Evolutionary conservation across 1,140 invertebrate genomes (phyloP), one percentile per base, ranked within the genome.

Genomic region (Heliconius congener): DNA sequence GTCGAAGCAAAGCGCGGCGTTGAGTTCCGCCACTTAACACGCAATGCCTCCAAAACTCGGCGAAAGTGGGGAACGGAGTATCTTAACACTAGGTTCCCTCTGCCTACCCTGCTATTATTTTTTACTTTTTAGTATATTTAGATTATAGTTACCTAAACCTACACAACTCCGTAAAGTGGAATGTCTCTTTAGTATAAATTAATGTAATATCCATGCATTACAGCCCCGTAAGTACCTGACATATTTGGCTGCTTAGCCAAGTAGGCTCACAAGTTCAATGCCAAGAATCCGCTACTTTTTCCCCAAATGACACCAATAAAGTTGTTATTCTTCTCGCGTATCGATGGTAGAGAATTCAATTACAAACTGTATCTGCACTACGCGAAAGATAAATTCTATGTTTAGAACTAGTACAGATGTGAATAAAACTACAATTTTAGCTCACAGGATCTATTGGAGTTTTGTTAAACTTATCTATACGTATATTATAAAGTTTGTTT

Each of bases 191-290:
- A 57, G 78, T 72, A 76, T 80, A 80, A 57, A 50, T 80, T 74
- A 81, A 81, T 73, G 60, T 9, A 34, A 77, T 71, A 77, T 74
- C 71, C 55, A 77, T 74, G 42, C 42, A 72, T 80, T 73, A 60
- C 34, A 73, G 52, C 27, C 39, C 76, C 75, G 79, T 77, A 78
- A 72, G 72, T 34, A 71, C 23, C 18, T 81, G 84, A 83, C 85
- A 86, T 82, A 88, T 90, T 93, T 91, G 90, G 91, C 88, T 39
- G 50, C 57, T 77, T 39, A 11, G 91, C 90, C 91, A 93, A 93
- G 88, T 91, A 86, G 89, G 88, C 76, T 76, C 66, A 37, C 88
- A 91, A 91, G 88, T 91, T 91, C 88, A 89, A 86, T 93, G 90
- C 90, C 91, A 93, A 93, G 88, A 89, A 86, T 90, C 86, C 85